Percentiles rank a stretch among this genome's conserved stretches.
Conservation (phyloP, 1,140 invertebrate species). For the Orussus abietinus region DNA sequence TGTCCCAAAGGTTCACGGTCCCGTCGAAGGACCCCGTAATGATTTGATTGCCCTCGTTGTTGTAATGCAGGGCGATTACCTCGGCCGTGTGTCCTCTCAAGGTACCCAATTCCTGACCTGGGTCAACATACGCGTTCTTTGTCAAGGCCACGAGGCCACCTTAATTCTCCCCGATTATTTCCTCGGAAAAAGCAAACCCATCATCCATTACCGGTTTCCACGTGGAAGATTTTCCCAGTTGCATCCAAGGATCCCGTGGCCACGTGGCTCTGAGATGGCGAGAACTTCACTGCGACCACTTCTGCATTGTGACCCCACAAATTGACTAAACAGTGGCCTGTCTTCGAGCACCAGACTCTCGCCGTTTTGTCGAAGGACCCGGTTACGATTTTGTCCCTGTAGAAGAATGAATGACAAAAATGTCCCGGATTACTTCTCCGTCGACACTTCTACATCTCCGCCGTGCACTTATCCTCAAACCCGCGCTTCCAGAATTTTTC, state of each 20-base stretch:
- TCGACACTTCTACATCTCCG: too few relatives aligned
- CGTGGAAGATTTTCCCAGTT: constrained; percentile 68
- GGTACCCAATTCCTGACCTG: constrained; percentile 59
- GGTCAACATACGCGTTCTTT: too few relatives aligned
- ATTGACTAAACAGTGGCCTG: constrained; percentile 65
- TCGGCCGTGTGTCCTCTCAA: constrained; percentile 68
- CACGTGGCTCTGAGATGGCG: constrained; percentile 57
- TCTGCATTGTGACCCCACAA: constrained; percentile 71
- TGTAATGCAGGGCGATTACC: constrained; percentile 70
- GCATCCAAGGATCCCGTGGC: constrained; percentile 75
- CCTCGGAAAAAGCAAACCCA: too few relatives aligned
- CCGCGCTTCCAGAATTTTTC: too few relatives aligned
- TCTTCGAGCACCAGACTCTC: constrained; percentile 65
- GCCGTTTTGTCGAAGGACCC: constrained; percentile 79
- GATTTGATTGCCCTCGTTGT: constrained; percentile 63
- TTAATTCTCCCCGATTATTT: too few relatives aligned
- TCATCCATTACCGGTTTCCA: constrained; percentile 56
- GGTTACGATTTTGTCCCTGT: constrained; percentile 70
- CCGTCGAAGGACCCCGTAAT: constrained; percentile 78
- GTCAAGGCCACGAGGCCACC: too few relatives aligned
- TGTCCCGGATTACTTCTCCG: too few relatives aligned
- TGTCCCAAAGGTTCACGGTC: constrained; percentile 73
- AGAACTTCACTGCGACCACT: constrained; percentile 68
- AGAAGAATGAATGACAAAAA: constrained; percentile 15
- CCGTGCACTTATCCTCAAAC: too few relatives aligned